phyloP scores from a whole-genome alignment of 2,113 vertebrate genomes.

The Centropus bengalensis region DNA sequence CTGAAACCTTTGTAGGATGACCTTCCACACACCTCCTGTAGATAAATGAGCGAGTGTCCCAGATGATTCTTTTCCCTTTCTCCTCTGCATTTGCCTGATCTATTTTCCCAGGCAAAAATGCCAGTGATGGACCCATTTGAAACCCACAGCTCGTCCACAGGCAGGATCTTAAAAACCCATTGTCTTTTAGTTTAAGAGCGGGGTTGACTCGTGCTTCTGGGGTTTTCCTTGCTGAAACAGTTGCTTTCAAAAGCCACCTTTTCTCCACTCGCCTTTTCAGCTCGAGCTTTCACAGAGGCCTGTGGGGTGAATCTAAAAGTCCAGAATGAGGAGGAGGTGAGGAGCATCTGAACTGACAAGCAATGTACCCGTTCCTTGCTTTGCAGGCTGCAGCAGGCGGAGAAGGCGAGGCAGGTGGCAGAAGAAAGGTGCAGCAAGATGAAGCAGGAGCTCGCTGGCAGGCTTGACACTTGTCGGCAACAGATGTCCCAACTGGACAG shows the following conservation, averaged over 20 bases:
- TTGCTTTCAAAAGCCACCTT: neutral
- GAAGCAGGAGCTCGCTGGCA: conserved; percentile 83
- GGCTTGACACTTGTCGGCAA: conserved; percentile 78
- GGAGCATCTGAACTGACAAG: neutral
- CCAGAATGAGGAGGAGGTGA: neutral
- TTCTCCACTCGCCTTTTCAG: neutral
- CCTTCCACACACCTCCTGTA: neutral
- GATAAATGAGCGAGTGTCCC: neutral
- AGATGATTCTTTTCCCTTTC: neutral
- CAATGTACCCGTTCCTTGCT: neutral
- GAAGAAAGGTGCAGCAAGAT: conserved; percentile 85
- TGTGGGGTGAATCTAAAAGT: neutral
- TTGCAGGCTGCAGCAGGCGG: conserved; percentile 84
- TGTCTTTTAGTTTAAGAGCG: neutral
- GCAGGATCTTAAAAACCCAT: neutral
- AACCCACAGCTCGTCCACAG: neutral
- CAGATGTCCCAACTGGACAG: conserved; percentile 87
- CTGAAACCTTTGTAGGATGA: neutral
- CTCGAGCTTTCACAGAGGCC: neutral
- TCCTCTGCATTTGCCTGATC: neutral
- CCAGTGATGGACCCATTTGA: neutral
- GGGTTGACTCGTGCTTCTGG: neutral
- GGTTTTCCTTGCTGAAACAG: neutral
- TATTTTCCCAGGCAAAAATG: neutral
- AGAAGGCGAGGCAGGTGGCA: conserved; percentile 76